Percentiles rank a stretch among this genome's conserved stretches.
Evolutionary conservation across 2,113 vertebrate species (phyloP).

Genomic region (Meriones unguiculatus): DNA sequence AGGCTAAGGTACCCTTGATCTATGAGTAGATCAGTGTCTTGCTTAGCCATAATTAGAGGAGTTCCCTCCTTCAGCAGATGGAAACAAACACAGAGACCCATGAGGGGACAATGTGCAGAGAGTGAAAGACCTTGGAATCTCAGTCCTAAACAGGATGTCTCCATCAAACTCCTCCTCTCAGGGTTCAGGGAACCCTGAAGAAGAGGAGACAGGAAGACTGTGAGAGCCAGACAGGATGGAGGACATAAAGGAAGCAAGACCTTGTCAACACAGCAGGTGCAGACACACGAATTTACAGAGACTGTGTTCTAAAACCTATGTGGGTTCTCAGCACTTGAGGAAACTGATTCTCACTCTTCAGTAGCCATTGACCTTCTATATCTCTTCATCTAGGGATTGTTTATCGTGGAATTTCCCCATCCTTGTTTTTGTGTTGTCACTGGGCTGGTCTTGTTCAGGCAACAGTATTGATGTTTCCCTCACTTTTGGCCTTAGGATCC

Average conservation of each 20-base stretch:
- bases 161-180: no score
- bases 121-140: no score
- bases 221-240: neutral
- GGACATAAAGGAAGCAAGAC: neutral
- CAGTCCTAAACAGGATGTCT: no score
- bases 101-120: no score
- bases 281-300: neutral
- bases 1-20: slow-evolving; percentile 5
- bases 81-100: no score
- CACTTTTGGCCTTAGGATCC: neutral
- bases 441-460: neutral
- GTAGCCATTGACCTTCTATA: neutral
- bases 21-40: neutral
- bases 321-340: neutral
- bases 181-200: neutral
- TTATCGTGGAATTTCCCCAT: neutral
- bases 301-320: neutral
- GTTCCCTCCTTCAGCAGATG: neutral
- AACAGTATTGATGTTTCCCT: neutral
- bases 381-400: neutral
- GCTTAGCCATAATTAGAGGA: neutral
- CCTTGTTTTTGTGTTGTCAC: neutral
- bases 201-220: neutral
- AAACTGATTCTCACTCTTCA: neutral
- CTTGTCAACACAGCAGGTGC: neutral